Conservation (phyloP, 2,888 invertebrate species). For the Hololepta plana region DNA sequence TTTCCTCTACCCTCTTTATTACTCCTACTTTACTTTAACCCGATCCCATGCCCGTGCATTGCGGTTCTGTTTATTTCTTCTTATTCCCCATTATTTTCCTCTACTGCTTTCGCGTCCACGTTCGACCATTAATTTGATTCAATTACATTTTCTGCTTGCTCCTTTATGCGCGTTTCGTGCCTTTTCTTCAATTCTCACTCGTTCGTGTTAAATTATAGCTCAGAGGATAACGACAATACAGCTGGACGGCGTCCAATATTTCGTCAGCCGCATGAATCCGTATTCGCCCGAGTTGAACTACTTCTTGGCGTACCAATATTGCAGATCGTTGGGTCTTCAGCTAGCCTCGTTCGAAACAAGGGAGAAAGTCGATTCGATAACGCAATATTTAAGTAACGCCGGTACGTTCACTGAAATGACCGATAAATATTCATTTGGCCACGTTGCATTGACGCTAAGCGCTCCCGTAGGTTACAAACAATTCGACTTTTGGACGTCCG, state of each 20-base stretch:
- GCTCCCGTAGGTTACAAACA: conserved; percentile 43
- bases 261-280: conserved; percentile 73
- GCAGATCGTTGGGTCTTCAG: conserved; percentile 69
- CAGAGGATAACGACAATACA: conserved; percentile 78
- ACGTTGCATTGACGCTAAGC: neutral
- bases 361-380: conserved; percentile 73
- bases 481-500: conserved; percentile 79
- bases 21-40: too few species aligned
- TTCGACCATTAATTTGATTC: neutral
- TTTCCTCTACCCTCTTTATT: too few species aligned
- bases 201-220: too few species aligned
- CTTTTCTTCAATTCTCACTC: too few species aligned
- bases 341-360: conserved; percentile 72
- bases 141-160: conserved; percentile 2
- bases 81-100: too few species aligned
- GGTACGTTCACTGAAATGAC: conserved; percentile 28
- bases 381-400: conserved; percentile 64
- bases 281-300: conserved; percentile 75
- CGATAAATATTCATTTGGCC: conserved; percentile 2
- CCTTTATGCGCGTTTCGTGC: too few species aligned
- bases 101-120: too few species aligned
- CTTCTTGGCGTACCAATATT: conserved; percentile 75
- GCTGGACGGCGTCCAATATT: conserved; percentile 70
- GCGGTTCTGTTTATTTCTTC: too few species aligned
- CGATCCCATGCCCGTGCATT: too few species aligned